phyloP scores from a whole-genome alignment of 1,140 invertebrate species.

The Musca domestica region DNA sequence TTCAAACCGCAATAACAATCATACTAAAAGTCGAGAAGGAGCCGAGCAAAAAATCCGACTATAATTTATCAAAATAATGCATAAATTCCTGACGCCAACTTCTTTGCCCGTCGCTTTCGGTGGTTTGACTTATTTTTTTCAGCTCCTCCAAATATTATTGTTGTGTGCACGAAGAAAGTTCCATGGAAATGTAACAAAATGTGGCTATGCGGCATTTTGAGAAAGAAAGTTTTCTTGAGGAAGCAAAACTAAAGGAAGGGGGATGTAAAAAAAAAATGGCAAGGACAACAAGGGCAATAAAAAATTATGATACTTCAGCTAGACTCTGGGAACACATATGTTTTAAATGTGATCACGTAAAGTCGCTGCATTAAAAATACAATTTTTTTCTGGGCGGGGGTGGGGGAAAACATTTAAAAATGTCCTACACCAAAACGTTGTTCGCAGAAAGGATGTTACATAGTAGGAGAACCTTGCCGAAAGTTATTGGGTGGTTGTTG shows the following conservation, averaged over 20 bases:
- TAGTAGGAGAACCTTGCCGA: too few species aligned
- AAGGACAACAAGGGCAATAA: neutral
- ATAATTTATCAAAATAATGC: conserved; percentile 13
- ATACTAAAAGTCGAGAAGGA: neutral
- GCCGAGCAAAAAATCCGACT: neutral
- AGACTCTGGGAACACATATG: neutral
- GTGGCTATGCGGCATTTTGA: conserved; percentile 12
- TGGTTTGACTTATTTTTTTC: too few species aligned
- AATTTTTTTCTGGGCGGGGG: too few species aligned
- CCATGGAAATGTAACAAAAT: neutral
- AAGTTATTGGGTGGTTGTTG: too few species aligned
- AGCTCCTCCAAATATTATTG: too few species aligned
- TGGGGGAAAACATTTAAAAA: too few species aligned
- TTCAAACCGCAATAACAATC: conserved; percentile 18
- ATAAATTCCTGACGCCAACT: conserved; percentile 15
- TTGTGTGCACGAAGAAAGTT: neutral
- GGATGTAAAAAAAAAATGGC: neutral
- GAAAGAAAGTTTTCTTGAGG: neutral
- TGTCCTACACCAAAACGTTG: too few species aligned
- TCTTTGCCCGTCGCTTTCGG: neutral
- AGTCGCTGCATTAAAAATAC: neutral
- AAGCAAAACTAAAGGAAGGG: neutral
- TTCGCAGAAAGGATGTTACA: too few species aligned
- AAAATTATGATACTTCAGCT: too few species aligned
- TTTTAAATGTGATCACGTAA: conserved; percentile 13